These are phyloP conservation scores for Bombus haemorrhoidalis DNA, from an alignment of 1,140 invertebrate species.

Conservation along the genomic window DNA sequence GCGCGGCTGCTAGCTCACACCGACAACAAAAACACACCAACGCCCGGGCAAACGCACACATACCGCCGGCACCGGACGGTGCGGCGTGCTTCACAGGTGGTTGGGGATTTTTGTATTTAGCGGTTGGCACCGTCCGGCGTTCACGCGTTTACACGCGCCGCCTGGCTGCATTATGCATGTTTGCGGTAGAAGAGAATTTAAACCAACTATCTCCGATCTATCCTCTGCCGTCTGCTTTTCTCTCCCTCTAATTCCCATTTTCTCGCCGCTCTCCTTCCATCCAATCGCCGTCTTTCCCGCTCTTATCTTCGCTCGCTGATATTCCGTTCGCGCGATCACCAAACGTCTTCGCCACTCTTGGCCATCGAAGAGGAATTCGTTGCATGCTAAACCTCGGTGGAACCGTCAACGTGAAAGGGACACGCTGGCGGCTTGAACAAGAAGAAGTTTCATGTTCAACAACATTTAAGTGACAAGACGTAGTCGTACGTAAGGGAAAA, in stretches of 20 bases:
- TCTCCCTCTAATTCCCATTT: constrained; percentile 40
- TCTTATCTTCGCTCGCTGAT: neutral
- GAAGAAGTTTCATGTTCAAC: no score
- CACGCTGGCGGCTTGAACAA: no score
- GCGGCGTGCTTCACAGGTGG: constrained; percentile 79
- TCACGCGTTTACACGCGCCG: constrained; percentile 81
- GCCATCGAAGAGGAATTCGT: no score
- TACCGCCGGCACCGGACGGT: constrained; percentile 51
- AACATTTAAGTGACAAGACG: no score
- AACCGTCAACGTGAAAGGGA: no score
- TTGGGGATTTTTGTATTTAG: constrained; percentile 83
- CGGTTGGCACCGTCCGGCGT: constrained; percentile 78
- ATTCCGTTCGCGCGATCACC: no score
- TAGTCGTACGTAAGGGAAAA: neutral
- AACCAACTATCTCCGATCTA: constrained; percentile 74
- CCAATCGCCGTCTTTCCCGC: neutral
- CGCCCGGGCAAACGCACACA: constrained; percentile 7
- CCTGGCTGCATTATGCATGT: constrained; percentile 82
- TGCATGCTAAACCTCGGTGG: no score
- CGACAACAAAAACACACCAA: constrained; percentile 39
- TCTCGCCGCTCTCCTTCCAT: no score
- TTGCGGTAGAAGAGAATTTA: constrained; percentile 83
- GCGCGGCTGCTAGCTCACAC: neutral
- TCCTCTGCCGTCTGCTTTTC: neutral
- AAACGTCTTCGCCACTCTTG: no score